These are phyloP conservation scores for Formicarius rufipectus DNA, from an alignment of 2,113 vertebrate species.

Conservation along the genomic window DNA sequence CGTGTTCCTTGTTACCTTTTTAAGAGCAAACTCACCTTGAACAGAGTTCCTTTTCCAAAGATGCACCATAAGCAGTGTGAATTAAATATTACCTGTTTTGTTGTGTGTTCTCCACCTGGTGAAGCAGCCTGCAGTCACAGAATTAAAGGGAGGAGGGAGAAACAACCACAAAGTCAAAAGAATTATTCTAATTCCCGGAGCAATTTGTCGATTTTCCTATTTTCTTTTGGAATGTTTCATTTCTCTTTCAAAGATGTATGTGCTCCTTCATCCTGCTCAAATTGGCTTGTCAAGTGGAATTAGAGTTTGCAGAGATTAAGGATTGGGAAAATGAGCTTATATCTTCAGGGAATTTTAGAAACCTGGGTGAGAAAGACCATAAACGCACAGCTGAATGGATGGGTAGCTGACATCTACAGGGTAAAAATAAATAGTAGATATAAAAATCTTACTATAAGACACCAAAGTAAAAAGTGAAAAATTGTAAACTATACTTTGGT, in stretches of 20 bases:
- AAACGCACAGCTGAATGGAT: neutral
- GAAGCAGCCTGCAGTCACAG: neutral
- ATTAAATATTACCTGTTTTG: neutral
- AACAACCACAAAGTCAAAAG: neutral
- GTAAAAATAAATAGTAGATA: neutral
- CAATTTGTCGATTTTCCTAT: constrained; percentile 3
- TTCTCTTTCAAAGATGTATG: neutral
- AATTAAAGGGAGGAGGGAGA: neutral
- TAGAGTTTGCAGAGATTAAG: constrained; percentile 29
- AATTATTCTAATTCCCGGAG: neutral
- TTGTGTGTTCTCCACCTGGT: neutral
- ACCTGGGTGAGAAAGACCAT: neutral
- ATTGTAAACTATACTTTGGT: neutral
- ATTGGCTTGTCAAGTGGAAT: neutral
- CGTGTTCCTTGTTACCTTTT: neutral
- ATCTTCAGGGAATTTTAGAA: neutral
- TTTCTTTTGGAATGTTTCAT: constrained; percentile 17
- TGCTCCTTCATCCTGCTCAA: neutral
- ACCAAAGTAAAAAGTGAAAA: neutral
- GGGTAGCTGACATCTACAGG: neutral
- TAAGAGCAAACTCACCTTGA: neutral
- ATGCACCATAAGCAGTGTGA: neutral
- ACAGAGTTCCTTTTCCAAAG: neutral
- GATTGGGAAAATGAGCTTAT: neutral
- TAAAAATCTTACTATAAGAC: neutral